Conservation (phyloP, 2,797 vertebrate genomes). For the Brotula barbata region DNA sequence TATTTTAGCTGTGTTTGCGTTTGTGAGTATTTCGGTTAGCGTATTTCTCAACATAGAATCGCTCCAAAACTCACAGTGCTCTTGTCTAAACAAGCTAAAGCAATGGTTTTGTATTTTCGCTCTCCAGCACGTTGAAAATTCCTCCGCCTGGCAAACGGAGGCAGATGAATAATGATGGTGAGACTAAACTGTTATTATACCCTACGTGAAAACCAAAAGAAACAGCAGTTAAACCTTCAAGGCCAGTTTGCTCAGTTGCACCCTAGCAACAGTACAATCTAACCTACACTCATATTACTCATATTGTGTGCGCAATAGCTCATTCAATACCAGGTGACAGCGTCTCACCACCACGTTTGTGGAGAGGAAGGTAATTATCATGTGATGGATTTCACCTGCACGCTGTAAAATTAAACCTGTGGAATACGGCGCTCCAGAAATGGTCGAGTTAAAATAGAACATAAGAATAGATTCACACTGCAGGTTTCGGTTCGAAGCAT, state of each 20-base stretch:
- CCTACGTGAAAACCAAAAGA: constrained; percentile 55
- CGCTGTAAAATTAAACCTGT: constrained; percentile 55
- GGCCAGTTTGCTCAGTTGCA: constrained; percentile 54
- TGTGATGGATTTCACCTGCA: constrained; percentile 66
- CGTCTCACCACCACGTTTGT: constrained; percentile 50
- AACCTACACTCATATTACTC: constrained; percentile 56
- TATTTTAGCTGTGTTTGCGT: constrained; percentile 76
- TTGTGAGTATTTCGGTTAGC: constrained; percentile 67
- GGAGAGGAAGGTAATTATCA: constrained; percentile 63
- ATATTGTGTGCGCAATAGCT: constrained; percentile 53
- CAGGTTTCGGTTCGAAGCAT: constrained; percentile 41
- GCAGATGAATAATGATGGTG: constrained; percentile 63
- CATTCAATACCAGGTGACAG: constrained; percentile 61
- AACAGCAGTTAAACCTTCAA: constrained; percentile 60
- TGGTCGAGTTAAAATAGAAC: constrained; percentile 35
- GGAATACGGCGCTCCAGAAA: constrained; percentile 21
- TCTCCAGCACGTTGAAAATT: constrained; percentile 60
- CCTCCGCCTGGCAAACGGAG: constrained; percentile 47
- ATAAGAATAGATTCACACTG: constrained; percentile 19
- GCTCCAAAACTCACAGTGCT: constrained; percentile 50
- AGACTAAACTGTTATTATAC: constrained; percentile 64
- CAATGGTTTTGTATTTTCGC: constrained; percentile 54
- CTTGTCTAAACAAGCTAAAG: constrained; percentile 49
- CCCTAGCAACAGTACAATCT: constrained; percentile 47
- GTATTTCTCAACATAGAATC: constrained; percentile 67